These are phyloP conservation scores for Platysternon megacephalum DNA, from an alignment of 2,113 vertebrate species.

Conservation along the genomic window DNA sequence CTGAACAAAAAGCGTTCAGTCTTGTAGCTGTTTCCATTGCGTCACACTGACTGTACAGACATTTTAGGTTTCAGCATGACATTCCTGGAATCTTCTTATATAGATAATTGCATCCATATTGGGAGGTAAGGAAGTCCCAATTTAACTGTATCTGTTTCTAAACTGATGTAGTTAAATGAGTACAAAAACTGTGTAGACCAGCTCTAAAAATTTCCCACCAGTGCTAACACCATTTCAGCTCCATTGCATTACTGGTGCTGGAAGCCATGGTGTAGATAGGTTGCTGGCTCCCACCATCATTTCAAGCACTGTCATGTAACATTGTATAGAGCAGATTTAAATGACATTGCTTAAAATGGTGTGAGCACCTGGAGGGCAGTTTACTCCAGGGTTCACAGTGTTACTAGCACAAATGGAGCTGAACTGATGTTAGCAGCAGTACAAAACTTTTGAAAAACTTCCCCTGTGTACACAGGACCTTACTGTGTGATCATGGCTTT, in stretches of 20 bases:
- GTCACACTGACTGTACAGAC: too few species aligned
- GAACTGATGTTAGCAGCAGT: neutral
- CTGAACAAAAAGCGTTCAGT: too few species aligned
- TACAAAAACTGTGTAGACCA: neutral
- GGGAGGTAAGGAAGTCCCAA: neutral
- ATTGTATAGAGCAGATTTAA: neutral
- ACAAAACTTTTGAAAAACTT: neutral
- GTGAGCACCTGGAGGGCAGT: neutral
- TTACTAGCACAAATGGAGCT: neutral
- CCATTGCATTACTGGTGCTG: neutral
- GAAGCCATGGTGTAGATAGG: neutral
- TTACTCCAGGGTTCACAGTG: neutral
- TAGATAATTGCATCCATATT: neutral
- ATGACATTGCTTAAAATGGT: neutral
- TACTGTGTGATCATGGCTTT: neutral
- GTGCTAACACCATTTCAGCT: fast-evolving
- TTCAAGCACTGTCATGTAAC: neutral
- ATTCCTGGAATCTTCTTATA: neutral
- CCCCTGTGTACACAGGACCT: neutral
- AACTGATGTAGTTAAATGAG: neutral
- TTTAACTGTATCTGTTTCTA: neutral
- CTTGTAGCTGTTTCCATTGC: too few species aligned
- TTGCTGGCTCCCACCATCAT: neutral
- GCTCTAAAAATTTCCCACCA: neutral
- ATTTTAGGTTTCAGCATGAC: too few species aligned